A percentile compares a stretch with the other conserved stretches of the same genome.
phyloP scores from a whole-genome alignment of 1,140 invertebrate genomes.

The Holotrichia oblita region DNA sequence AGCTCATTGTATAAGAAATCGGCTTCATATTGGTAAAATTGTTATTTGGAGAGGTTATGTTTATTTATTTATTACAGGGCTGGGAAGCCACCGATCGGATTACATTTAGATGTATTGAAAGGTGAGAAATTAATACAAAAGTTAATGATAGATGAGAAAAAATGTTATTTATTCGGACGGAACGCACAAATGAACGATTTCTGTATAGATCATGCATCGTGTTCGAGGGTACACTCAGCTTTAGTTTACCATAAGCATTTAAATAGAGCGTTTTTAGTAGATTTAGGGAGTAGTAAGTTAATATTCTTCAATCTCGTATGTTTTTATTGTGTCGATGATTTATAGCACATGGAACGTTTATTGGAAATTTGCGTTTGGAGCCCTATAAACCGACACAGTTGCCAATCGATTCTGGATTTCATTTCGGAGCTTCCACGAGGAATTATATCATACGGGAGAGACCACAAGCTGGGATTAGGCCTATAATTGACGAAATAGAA shows the following conservation, averaged over 20 bases:
- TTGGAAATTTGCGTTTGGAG: conserved; percentile 91
- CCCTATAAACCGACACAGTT: conserved; percentile 93
- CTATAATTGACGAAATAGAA: conserved; percentile 80
- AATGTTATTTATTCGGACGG: conserved; percentile 97
- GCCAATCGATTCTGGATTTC: conserved; percentile 92
- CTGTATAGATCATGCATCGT: conserved; percentile 97
- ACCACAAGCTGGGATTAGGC: conserved; percentile 79
- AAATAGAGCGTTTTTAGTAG: conserved; percentile 94
- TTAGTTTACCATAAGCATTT: conserved; percentile 98
- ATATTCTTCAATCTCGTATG: neutral
- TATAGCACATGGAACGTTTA: conserved; percentile 95
- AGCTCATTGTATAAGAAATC: neutral
- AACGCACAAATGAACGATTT: conserved; percentile 98
- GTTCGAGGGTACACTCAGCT: conserved; percentile 96
- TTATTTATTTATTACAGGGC: conserved; percentile 77
- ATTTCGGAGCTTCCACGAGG: conserved; percentile 97
- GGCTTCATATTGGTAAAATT: neutral
- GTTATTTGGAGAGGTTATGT: conserved; percentile 47
- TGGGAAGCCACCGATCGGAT: conserved; percentile 93
- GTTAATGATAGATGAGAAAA: conserved; percentile 99
- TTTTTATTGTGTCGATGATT: conserved; percentile 45
- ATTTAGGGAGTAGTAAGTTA: conserved; percentile 97
- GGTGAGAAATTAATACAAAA: conserved; percentile 98
- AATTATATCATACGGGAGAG: conserved; percentile 93
- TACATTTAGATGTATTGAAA: conserved; percentile 98